phyloP scores from a whole-genome alignment of 2,113 vertebrate species.

The Corythaixoides concolor region DNA sequence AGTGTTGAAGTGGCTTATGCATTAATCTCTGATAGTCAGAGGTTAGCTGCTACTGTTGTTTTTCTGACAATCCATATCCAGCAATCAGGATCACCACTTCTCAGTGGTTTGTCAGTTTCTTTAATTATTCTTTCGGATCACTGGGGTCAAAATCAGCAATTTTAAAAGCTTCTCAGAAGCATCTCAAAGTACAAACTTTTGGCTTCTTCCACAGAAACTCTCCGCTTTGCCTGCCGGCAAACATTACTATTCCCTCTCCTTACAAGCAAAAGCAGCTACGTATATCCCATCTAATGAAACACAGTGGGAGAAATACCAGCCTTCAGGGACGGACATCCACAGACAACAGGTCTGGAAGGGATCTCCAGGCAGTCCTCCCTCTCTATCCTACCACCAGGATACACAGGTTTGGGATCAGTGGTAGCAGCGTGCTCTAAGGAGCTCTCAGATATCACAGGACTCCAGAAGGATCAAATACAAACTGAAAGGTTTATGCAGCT shows the following conservation, averaged over 20 bases:
- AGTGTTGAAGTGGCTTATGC: slow-evolving; percentile 21
- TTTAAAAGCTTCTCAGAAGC: slow-evolving; percentile 7
- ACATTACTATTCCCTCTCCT: not conserved
- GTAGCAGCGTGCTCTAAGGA: not conserved
- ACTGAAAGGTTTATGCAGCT: not conserved
- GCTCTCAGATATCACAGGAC: not conserved
- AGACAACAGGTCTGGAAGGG: not conserved
- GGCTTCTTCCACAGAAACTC: not conserved
- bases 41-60: slow-evolving; percentile 18
- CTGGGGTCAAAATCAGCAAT: slow-evolving; percentile 31
- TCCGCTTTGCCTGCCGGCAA: not conserved
- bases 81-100: not conserved
- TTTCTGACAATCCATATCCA: not conserved
- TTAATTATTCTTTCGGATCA: slow-evolving; percentile 39
- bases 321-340: not conserved
- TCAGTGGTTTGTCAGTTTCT: not conserved
- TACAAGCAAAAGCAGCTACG: not conserved
- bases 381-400: not conserved
- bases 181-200: not conserved
- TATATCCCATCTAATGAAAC: not conserved
- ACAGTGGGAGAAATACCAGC: not conserved
- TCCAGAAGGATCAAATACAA: not conserved
- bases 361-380: not conserved
- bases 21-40: slow-evolving; percentile 35
- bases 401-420: not conserved